Evolutionary conservation across 1,140 invertebrate genomes (phyloP).

Genomic region (Macrotrachela quadricornifera): DNA sequence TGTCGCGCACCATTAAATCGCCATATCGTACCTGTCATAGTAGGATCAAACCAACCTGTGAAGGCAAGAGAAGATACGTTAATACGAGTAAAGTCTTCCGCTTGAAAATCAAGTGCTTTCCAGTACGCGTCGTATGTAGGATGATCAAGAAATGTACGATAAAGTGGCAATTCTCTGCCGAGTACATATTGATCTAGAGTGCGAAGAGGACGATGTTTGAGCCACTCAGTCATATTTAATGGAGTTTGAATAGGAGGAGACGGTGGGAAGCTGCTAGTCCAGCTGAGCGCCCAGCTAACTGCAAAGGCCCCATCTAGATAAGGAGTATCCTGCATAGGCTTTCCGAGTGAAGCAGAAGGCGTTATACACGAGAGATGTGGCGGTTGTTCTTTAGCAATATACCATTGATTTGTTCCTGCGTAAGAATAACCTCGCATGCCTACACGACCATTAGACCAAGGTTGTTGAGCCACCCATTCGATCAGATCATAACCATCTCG

Average conservation of each 20-base stretch:
- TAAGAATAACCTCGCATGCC: conserved; percentile 1
- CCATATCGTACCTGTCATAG: not conserved
- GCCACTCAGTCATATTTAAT: not conserved
- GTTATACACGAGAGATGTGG: not conserved
- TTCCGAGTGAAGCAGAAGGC: not conserved
- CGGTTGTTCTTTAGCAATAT: not conserved
- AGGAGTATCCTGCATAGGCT: not conserved
- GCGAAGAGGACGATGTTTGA: not conserved
- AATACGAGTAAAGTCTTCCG: not conserved
- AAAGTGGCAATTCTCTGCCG: not conserved
- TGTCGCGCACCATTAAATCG: not conserved
- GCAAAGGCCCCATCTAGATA: not conserved
- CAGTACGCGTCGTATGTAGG: not conserved
- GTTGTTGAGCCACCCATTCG: not conserved
- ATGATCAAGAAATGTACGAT: not conserved
- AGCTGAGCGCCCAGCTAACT: not conserved
- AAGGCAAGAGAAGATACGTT: not conserved
- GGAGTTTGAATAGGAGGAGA: not conserved
- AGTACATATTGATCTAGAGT: not conserved
- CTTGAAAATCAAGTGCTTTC: not conserved
- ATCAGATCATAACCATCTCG: conserved; percentile 2
- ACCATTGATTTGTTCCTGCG: conserved; percentile 3
- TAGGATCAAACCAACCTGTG: not conserved
- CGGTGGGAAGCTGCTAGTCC: not conserved
- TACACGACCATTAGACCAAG: not conserved